phyloP scores from a whole-genome alignment of 2,797 vertebrate species.

The Enteromius fasciolatus region DNA sequence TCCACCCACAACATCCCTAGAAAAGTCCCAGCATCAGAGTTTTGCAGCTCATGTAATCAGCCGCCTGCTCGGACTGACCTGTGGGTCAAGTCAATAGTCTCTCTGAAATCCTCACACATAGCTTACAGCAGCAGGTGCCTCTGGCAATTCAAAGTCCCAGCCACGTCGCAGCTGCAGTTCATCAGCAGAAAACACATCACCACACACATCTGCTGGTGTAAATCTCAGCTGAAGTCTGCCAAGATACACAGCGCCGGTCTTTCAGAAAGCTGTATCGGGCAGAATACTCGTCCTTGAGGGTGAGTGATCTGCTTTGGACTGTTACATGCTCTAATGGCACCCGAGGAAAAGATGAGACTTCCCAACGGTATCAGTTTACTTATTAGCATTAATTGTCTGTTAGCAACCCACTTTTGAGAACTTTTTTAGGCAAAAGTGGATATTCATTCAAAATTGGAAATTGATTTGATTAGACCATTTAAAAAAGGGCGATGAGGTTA shows the following conservation, averaged over 20 bases:
- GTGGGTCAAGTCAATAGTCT: slow-evolving; percentile 46
- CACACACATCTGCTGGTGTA: slow-evolving; percentile 29
- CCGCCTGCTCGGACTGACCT: slow-evolving; percentile 18
- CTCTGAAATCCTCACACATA: slow-evolving; percentile 28
- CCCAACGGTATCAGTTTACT: background rate
- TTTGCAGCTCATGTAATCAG: slow-evolving; percentile 19
- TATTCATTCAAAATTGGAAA: background rate
- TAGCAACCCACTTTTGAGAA: background rate
- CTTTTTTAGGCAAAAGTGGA: background rate
- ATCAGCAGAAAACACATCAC: slow-evolving; percentile 20
- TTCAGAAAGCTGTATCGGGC: background rate
- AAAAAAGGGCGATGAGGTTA: background rate
- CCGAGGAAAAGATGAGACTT: background rate
- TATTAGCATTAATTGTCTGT: background rate
- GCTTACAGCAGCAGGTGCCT: slow-evolving; percentile 40
- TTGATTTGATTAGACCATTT: background rate
- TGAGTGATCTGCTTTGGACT: slow-evolving; percentile 2
- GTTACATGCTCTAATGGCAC: background rate
- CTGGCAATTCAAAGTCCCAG: background rate
- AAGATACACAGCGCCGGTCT: slow-evolving; percentile 2
- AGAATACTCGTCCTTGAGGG: slow-evolving; percentile 1
- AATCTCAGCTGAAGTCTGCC: slow-evolving; percentile 14
- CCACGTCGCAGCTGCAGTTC: slow-evolving; percentile 1
- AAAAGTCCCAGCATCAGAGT: background rate
- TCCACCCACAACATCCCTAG: background rate